These are phyloP conservation scores for Arnoldichthys spilopterus DNA, from an alignment of 2,797 vertebrate species.

Conservation along the genomic window DNA sequence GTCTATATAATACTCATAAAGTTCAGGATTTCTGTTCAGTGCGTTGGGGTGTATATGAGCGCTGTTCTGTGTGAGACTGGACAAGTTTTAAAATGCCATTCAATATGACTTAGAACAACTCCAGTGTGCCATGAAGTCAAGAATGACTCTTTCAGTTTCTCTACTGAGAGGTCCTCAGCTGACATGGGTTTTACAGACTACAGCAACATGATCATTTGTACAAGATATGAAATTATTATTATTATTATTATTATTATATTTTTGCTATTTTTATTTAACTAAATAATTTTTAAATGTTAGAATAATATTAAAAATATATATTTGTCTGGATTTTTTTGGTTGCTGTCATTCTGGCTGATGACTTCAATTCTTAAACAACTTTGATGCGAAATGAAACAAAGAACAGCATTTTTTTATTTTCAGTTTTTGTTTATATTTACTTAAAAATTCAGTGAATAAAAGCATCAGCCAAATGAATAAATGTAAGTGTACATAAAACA, in stretches of 20 bases:
- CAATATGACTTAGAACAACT: neutral
- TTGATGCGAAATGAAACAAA: too few species aligned
- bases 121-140: neutral
- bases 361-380: too few species aligned
- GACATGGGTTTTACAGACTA: neutral
- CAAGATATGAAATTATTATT: too few species aligned
- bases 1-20: conserved; percentile 68
- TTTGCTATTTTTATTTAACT: too few species aligned
- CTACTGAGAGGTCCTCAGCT: neutral
- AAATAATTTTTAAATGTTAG: neutral
- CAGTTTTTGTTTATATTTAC: too few species aligned
- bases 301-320: too few species aligned
- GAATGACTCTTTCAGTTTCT: neutral
- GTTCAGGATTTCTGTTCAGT: conserved; percentile 52
- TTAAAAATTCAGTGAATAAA: too few species aligned
- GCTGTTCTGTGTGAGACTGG: conserved; percentile 18
- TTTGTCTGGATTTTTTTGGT: neutral
- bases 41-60: conserved; percentile 36
- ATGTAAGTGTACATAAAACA: too few species aligned
- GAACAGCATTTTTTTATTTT: too few species aligned
- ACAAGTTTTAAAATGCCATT: conserved; percentile 7
- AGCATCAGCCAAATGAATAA: too few species aligned
- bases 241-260: too few species aligned
- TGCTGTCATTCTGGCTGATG: too few species aligned
- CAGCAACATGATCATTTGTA: neutral